A percentile compares a stretch with the other conserved stretches of the same genome.
These are phyloP conservation scores for Drosophila limbata DNA, from an alignment of 2,888 invertebrate genomes.

Conservation along the genomic window DNA sequence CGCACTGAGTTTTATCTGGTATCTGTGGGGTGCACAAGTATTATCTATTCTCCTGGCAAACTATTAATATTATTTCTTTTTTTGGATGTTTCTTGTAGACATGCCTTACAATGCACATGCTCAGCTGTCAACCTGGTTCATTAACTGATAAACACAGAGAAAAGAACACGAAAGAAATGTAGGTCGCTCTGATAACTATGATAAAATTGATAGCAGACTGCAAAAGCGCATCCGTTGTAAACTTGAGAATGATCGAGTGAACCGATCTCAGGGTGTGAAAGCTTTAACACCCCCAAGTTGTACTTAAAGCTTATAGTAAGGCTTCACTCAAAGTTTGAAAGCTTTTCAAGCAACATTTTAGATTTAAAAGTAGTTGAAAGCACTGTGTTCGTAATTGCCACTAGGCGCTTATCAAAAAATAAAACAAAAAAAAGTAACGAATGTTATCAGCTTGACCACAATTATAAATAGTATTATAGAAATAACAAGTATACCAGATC, in stretches of 20 bases:
- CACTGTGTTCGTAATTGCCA: constrained; percentile 10
- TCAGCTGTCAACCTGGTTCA: constrained; percentile 47
- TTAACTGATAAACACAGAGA: constrained; percentile 61
- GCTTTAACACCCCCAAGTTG: neutral
- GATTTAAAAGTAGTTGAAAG: neutral
- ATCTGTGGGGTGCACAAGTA: constrained; percentile 44
- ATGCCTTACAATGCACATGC: constrained; percentile 29
- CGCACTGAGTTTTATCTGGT: constrained; percentile 48
- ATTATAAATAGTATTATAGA: constrained; percentile 18
- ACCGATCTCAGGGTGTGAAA: too few species aligned
- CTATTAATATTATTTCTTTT: constrained; percentile 46
- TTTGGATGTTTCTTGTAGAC: neutral
- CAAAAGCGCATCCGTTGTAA: constrained; percentile 10
- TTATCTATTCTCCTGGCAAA: constrained; percentile 51
- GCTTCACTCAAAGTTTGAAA: neutral
- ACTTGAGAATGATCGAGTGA: constrained; percentile 3
- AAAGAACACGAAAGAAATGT: constrained; percentile 40
- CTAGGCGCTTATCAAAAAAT: constrained; percentile 39
- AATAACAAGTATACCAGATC: constrained; percentile 1
- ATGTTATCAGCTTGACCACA: constrained; percentile 43
- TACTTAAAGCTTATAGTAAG: neutral
- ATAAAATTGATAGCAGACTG: constrained; percentile 28
- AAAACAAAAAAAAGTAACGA: constrained; percentile 8
- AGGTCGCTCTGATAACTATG: constrained; percentile 57
- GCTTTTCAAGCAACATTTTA: neutral